phyloP scores from a whole-genome alignment of 2,113 vertebrate genomes.

The Trogon surrucura region DNA sequence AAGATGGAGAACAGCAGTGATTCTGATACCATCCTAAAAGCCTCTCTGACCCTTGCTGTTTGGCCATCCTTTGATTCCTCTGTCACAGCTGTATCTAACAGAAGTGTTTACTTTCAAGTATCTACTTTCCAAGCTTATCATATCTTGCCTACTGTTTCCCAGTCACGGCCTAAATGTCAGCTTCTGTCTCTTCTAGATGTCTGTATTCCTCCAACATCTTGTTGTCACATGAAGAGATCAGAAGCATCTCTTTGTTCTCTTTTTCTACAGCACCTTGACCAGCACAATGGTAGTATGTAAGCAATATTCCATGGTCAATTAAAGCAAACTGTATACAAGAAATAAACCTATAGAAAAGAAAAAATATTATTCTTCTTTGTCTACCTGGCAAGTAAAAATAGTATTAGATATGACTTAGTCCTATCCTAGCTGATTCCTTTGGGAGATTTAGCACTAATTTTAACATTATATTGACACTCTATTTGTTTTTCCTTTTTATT shows the following conservation, averaged over 20 bases:
- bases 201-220: neutral
- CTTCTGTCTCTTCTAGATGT: neutral
- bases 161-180: neutral
- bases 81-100: slow-evolving; percentile 27
- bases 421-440: neutral
- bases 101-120: slow-evolving; percentile 2
- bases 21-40: slow-evolving; percentile 8
- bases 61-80: neutral
- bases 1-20: slow-evolving; percentile 47
- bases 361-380: neutral
- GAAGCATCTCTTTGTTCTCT: neutral
- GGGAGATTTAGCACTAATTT: neutral
- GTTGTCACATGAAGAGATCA: neutral
- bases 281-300: neutral
- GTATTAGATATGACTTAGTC: neutral
- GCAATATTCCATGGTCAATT: neutral
- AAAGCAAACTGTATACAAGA: neutral
- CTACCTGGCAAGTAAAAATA: neutral
- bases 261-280: neutral
- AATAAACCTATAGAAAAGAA: neutral
- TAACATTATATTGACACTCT: neutral
- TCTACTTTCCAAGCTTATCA: neutral
- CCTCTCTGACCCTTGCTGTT: neutral
- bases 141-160: neutral
- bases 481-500: neutral